Evolutionary conservation across 1,140 invertebrate genomes (phyloP).

Genomic region (Mylabris phalerata): DNA sequence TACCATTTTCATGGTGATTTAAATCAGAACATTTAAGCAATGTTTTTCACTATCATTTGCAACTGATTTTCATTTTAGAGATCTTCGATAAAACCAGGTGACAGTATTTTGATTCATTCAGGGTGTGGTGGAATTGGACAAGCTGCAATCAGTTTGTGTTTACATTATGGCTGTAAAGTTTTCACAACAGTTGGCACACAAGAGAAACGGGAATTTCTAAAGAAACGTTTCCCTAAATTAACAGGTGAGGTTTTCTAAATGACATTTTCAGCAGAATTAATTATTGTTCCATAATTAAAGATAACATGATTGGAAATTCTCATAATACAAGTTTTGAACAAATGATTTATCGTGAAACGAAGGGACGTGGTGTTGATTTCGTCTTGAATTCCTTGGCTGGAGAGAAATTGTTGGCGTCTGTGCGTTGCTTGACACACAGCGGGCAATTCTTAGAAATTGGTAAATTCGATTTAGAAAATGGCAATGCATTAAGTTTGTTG

Average conservation of each 20-base stretch:
- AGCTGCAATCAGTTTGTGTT: conserved; percentile 73
- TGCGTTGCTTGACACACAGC: conserved; percentile 64
- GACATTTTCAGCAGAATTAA: too few species aligned
- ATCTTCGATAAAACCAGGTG: not conserved
- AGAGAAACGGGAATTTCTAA: conserved; percentile 71
- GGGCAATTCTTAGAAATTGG: conserved; percentile 50
- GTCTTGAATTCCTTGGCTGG: conserved; percentile 62
- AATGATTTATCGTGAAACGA: conserved; percentile 54
- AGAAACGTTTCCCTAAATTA: conserved; percentile 58
- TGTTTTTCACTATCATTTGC: too few species aligned
- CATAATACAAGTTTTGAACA: conserved; percentile 33
- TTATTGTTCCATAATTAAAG: conserved; percentile 43
- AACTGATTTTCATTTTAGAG: too few species aligned
- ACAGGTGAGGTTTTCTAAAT: conserved; percentile 15
- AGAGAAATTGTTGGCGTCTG: conserved; percentile 62
- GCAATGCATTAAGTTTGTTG: conserved; percentile 60
- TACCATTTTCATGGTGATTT: too few species aligned
- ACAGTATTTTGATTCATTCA: conserved; percentile 61
- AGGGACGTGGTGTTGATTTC: conserved; percentile 59
- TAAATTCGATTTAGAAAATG: conserved; percentile 53
- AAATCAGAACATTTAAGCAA: too few species aligned
- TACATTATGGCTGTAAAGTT: conserved; percentile 61
- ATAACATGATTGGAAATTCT: conserved; percentile 36
- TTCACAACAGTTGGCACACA: conserved; percentile 69
- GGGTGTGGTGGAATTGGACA: conserved; percentile 82